Conservation (phyloP, 1,140 invertebrate species). For the Drosophila burlai region DNA sequence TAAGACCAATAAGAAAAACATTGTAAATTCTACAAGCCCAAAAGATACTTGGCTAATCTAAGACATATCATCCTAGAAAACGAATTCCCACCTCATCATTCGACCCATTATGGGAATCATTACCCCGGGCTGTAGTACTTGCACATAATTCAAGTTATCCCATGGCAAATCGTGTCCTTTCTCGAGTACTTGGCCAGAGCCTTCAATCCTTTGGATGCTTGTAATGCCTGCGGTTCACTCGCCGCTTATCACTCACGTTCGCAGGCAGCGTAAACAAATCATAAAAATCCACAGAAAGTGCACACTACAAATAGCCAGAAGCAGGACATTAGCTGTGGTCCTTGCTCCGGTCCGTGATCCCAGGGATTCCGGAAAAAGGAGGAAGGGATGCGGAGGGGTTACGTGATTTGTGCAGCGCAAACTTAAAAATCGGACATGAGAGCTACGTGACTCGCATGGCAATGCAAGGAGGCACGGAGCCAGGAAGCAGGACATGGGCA, state of each 20-base stretch:
- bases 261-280: constrained; percentile 70
- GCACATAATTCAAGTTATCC: constrained; percentile 17
- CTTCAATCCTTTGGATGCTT: constrained; percentile 11
- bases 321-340: constrained; percentile 67
- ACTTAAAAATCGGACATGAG: constrained; percentile 80
- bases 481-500: constrained; percentile 5
- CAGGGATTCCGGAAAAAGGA: neutral
- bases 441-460: constrained; percentile 69
- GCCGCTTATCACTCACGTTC: constrained; percentile 58
- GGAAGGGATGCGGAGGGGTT: constrained; percentile 25
- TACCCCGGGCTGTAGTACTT: neutral
- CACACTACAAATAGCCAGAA: constrained; percentile 73
- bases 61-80: neutral
- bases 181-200: neutral
- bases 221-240: constrained; percentile 4
- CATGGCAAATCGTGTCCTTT: constrained; percentile 7
- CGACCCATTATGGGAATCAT: neutral
- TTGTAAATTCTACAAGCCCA: neutral
- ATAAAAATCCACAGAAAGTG: constrained; percentile 80
- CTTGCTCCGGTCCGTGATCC: constrained; percentile 33
- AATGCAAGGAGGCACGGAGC: constrained; percentile 2
- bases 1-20: neutral
- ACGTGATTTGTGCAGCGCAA: constrained; percentile 80
- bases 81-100: neutral
- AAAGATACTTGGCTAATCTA: neutral